These are phyloP conservation scores for Reticulitermes lucifugus DNA, from an alignment of 2,888 invertebrate species.

Conservation along the genomic window DNA sequence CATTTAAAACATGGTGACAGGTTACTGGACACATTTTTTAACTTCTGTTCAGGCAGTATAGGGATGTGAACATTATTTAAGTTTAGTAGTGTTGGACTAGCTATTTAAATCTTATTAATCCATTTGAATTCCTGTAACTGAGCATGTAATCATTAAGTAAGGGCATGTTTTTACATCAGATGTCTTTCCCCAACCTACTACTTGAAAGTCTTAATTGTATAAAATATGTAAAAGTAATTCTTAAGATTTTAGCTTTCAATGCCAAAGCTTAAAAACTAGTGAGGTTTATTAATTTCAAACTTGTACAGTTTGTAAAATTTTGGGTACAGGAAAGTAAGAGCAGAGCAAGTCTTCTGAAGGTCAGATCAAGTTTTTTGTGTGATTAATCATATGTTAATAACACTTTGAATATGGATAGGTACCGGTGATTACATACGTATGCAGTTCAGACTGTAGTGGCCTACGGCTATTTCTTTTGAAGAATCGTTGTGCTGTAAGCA, in stretches of 20 bases:
- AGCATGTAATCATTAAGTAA: not conserved
- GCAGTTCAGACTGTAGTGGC: not conserved
- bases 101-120: conserved; percentile 7
- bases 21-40: conserved; percentile 10
- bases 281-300: conserved; percentile 16
- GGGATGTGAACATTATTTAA: not conserved
- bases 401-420: not conserved
- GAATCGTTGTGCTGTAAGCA: not conserved
- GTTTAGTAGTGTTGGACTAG: not conserved
- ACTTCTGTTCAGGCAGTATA: not conserved
- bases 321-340: not conserved
- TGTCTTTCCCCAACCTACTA: not conserved
- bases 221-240: not conserved
- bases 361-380: not conserved
- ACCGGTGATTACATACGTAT: not conserved
- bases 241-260: conserved; percentile 30
- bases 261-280: conserved; percentile 22
- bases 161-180: not conserved
- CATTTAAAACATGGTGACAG: not conserved
- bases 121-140: not conserved
- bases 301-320: conserved; percentile 30
- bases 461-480: not conserved
- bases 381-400: not conserved
- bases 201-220: not conserved
- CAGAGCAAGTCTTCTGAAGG: not conserved